These are phyloP conservation scores for Brachionus paranguensis DNA, from an alignment of 1,140 invertebrate genomes.

Conservation along the genomic window DNA sequence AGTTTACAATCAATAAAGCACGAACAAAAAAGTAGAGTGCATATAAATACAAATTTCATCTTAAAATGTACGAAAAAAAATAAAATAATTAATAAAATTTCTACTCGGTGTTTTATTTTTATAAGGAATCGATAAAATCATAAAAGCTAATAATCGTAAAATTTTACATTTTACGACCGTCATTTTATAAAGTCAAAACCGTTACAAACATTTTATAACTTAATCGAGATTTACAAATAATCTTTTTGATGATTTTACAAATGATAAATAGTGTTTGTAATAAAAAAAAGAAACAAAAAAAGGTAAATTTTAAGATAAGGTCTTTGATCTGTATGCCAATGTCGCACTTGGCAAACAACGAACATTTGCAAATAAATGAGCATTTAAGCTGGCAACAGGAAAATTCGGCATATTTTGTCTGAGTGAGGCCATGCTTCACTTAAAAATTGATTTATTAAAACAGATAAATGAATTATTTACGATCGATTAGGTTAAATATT, in stretches of 20 bases:
- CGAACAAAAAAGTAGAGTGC: neutral
- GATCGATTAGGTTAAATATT: neutral
- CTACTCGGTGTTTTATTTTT: neutral
- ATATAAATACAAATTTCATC: constrained; percentile 10
- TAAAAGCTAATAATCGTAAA: constrained; percentile 31
- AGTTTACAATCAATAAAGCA: constrained; percentile 17
- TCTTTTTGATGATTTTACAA: constrained; percentile 37
- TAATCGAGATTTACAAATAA: constrained; percentile 12
- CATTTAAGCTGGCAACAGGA: neutral
- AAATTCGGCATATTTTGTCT: neutral
- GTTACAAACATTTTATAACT: constrained; percentile 1
- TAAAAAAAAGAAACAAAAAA: neutral
- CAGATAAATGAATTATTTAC: neutral
- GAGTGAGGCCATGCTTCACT: neutral
- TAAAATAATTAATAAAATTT: neutral
- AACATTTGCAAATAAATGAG: neutral
- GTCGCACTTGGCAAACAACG: constrained; percentile 3
- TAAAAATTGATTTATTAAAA: constrained; percentile 2
- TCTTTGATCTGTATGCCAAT: neutral
- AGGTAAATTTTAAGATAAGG: constrained; percentile 39
- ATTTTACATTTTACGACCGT: constrained; percentile 1
- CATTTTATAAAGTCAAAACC: constrained; percentile 23
- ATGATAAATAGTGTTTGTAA: constrained; percentile 36
- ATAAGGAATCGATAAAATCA: constrained; percentile 23
- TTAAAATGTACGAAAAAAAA: constrained; percentile 5